Base-by-base conservation (phyloP, 2,888 invertebrate species). In the Atethmia centrago region DNA sequence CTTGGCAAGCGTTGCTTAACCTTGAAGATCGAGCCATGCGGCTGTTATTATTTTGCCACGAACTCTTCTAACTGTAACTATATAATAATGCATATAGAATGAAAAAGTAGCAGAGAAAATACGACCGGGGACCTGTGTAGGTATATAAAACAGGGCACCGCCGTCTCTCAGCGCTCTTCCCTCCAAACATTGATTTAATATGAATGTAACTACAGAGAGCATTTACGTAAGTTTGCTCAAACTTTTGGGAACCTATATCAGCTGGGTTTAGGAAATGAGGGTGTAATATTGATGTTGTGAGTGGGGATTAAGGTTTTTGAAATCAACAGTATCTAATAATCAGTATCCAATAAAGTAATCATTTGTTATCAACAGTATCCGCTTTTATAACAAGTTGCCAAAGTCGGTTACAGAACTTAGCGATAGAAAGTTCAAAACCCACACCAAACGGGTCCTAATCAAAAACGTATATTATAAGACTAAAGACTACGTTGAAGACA, bases 161-260 rank as follows among this genome's bases (percentile, higher is more conserved):
- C 40, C n/a, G 25, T 40, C 40, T 65, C 51, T 7, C 21, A 7
- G 28, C 21, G 16, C 55, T 25, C 53, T 14, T 53, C 40, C 19
- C 64, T 3, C 19, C 65, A 40, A 78, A 73, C 73, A 78, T 78
- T 78, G 79, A 78, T 78, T 67, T 78, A 78, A 78, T 78, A 78
- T 78, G 73, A 78, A 78, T 78, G 67, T 36, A 68, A 78, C 47
- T 64, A 40, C 63, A 4, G 45, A 61, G 36, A 36, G 19, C 51
- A 62, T 63, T 56, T 55, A 67, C 49, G 55, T 59, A 68, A 74
- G 59, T 77, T 68, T 45, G 49, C n/a, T 49, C 47, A 63, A 67
- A 78, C 53, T 78, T n/a, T 67, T 10, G 10, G 10, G n/a, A 49
- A 64, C 28, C 28, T 45, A 53, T 58, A 53, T 62, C 55, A 62